Base-by-base conservation (phyloP, 1,140 invertebrate species). In the Hyposmocoma kahamanoa region DNA sequence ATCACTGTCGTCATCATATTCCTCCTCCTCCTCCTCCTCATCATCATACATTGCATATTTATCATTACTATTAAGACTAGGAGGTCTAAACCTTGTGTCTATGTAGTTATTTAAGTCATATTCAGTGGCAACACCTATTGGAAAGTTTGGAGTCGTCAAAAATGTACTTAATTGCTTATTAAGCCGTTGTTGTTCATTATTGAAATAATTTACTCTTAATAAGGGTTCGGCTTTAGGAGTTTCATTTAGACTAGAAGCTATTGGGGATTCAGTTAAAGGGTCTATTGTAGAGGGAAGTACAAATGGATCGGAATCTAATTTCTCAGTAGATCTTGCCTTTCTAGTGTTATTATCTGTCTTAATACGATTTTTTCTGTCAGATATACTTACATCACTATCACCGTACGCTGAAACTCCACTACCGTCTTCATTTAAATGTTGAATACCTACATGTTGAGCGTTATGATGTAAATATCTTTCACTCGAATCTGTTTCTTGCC, bases 381-480 rank as follows among this genome's bases (percentile, higher is more conserved):
- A 17, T 3, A 59, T 83, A 84, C 81, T 84, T 83, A 84, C 81
- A 60, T 72, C 66, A 6, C 80, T 73, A 28, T 76, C 67, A 45
- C 65, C 67, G 44, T 71, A 81, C 0, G 78, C 81, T 28, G 80
- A 77, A 11, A 74, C 62, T 22, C 66, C 71, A n/a, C 56, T 70
- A 4, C 79, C 79, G 36, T 83, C 76, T 62, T 72, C 64, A 41
- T 55, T 52, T 50, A 83, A 63, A 71, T 75, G 79, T 28, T 83
- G 77, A 4, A 84, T 53, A 13, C 77, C 81, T 24, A 55, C 61
- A 8, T 59, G 53, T 54, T 73, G 56, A 2, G 59, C 49, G 21
- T 70, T 70, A 19, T 74, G 60, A 24, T 76, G 68, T 24, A 72
- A 50, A 62, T 78, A 79, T 52, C 36, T 69, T 22, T 70, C 59